Conservation (phyloP, 2,113 vertebrate genomes). For the Gnathonemus echidnorhynchus region DNA sequence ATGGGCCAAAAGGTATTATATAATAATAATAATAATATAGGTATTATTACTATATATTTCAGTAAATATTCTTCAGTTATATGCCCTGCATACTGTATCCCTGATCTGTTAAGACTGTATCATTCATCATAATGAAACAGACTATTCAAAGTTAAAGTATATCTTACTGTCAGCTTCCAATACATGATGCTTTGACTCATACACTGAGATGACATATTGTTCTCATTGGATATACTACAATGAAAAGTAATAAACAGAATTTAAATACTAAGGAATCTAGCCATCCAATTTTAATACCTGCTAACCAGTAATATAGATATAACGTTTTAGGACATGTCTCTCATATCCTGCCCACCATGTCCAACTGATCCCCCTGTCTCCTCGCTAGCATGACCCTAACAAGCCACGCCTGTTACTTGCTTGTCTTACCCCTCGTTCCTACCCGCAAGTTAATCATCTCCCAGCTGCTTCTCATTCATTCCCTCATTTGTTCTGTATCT, state of each 20-base stretch:
- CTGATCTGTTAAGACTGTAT: not conserved
- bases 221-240: not conserved
- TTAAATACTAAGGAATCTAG: not conserved
- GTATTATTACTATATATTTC: not conserved
- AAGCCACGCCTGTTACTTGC: no score
- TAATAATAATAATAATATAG: no score
- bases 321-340: not conserved
- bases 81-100: not conserved
- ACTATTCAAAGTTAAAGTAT: not conserved
- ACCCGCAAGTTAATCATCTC: no score
- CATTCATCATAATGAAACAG: not conserved
- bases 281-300: not conserved
- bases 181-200: not conserved
- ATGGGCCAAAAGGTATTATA: not conserved
- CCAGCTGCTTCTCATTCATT: no score
- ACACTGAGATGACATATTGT: not conserved
- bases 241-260: not conserved
- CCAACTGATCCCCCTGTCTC: no score
- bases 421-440: no score
- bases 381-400: no score
- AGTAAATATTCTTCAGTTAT: not conserved
- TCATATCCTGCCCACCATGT: no score
- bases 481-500: no score
- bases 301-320: not conserved
- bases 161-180: not conserved